Evolutionary conservation across 2,113 vertebrate genomes (phyloP).

Genomic region (Centropus bengalensis): DNA sequence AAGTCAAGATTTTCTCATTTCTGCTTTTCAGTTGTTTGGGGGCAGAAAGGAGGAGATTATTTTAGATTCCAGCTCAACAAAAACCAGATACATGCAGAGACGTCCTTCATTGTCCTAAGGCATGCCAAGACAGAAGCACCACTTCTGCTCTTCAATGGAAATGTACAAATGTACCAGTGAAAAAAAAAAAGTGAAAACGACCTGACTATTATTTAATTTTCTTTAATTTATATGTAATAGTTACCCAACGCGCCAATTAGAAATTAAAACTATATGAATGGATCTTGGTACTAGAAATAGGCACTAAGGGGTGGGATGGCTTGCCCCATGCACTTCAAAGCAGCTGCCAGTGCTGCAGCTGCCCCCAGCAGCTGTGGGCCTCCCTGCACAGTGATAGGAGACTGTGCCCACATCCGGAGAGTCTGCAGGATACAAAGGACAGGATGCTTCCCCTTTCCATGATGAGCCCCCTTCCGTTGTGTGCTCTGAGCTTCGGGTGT

Average conservation of each 20-base stretch:
- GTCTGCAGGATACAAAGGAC: not conserved
- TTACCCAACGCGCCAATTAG: accelerated
- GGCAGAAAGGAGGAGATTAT: not conserved
- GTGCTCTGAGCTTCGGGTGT: not conserved
- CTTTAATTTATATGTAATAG: not conserved
- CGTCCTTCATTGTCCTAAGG: not conserved
- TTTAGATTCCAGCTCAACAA: not conserved
- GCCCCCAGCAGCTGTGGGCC: not conserved
- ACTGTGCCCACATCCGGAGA: accelerated
- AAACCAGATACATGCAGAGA: not conserved
- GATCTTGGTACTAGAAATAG: not conserved
- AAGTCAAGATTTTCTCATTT: not conserved
- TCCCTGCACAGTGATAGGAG: accelerated
- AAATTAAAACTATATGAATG: not conserved
- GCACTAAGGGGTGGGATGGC: not conserved
- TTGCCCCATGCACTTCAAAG: accelerated
- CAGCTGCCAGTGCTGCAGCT: accelerated
- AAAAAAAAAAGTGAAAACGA: not conserved
- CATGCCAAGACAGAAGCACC: not conserved
- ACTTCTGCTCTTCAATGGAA: not conserved
- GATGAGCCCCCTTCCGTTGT: not conserved
- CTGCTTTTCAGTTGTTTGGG: not conserved
- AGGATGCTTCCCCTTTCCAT: not conserved
- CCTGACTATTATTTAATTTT: not conserved
- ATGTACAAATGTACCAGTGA: not conserved